These are phyloP conservation scores for Meandrina meandrites DNA, from an alignment of 92 coral and sea anemone species.

Conservation along the genomic window DNA sequence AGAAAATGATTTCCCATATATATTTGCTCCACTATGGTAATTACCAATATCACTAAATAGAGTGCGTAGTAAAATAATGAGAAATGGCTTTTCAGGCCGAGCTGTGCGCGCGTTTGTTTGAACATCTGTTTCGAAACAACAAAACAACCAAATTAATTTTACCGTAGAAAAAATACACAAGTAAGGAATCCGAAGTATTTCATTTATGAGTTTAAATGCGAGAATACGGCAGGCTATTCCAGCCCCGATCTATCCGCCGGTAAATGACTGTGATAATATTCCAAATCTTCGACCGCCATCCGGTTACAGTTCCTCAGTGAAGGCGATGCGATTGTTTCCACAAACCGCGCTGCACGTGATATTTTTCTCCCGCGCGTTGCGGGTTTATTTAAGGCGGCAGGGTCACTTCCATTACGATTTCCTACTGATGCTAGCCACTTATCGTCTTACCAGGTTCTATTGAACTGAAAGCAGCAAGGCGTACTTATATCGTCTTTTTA, in stretches of 20 bases:
- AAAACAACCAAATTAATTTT: background rate
- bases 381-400: too few relatives aligned
- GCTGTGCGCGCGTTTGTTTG: background rate
- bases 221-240: background rate
- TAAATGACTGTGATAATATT: background rate
- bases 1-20: background rate
- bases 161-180: background rate
- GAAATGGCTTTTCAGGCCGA: background rate
- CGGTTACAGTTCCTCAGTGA: background rate
- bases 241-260: background rate
- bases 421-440: too few relatives aligned
- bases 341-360: too few relatives aligned
- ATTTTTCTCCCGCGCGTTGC: too few relatives aligned
- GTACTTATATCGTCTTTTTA: too few relatives aligned
- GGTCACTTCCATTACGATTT: too few relatives aligned
- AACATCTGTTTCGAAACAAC: background rate
- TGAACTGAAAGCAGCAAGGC: too few relatives aligned
- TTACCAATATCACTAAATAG: background rate
- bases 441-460: too few relatives aligned
- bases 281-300: background rate
- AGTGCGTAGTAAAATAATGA: too few relatives aligned
- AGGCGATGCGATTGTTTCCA: background rate
- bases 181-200: slow-evolving; percentile 6
- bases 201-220: background rate
- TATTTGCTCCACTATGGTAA: too few relatives aligned